Percentiles rank a stretch among this genome's conserved stretches.
Conservation (phyloP, 2,797 vertebrate species). For the Anabacerthia variegaticeps region DNA sequence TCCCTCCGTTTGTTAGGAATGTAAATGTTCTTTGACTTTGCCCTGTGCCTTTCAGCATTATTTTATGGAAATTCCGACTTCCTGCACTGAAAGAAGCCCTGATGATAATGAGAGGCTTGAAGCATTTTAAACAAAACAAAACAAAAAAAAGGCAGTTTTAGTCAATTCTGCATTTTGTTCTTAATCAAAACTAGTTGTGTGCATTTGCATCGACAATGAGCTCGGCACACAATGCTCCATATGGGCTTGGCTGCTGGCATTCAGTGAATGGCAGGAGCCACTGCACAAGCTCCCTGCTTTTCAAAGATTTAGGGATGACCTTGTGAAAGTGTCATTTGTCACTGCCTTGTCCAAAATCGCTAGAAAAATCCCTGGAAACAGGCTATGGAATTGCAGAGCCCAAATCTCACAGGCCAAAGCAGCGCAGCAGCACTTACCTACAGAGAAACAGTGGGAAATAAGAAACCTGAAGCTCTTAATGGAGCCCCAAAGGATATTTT, state of each 20-base stretch:
- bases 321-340: slow-evolving; percentile 32
- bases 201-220: slow-evolving; percentile 47
- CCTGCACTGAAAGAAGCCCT: slow-evolving; percentile 55
- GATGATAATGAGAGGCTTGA: slow-evolving; percentile 59
- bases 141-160: slow-evolving; percentile 22
- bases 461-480: neutral
- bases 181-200: slow-evolving; percentile 58
- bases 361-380: slow-evolving; percentile 1
- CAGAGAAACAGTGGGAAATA: neutral
- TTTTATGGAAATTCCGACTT: slow-evolving; percentile 65
- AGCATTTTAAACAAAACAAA: slow-evolving; percentile 12
- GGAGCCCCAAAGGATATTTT: neutral
- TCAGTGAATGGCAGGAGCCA: neutral
- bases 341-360: neutral
- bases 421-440: neutral
- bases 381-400: neutral
- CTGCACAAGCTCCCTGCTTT: slow-evolving; percentile 6
- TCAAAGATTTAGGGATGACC: slow-evolving; percentile 28
- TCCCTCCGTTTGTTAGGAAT: neutral
- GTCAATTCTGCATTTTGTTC: slow-evolving; percentile 43
- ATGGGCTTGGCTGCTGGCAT: slow-evolving; percentile 41
- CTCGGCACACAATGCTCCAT: slow-evolving; percentile 41
- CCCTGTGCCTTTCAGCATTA: slow-evolving; percentile 36
- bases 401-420: neutral
- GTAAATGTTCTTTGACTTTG: slow-evolving; percentile 24